phyloP scores from a whole-genome alignment of 2,888 invertebrate species.

The Acanthosepion esculentum region DNA sequence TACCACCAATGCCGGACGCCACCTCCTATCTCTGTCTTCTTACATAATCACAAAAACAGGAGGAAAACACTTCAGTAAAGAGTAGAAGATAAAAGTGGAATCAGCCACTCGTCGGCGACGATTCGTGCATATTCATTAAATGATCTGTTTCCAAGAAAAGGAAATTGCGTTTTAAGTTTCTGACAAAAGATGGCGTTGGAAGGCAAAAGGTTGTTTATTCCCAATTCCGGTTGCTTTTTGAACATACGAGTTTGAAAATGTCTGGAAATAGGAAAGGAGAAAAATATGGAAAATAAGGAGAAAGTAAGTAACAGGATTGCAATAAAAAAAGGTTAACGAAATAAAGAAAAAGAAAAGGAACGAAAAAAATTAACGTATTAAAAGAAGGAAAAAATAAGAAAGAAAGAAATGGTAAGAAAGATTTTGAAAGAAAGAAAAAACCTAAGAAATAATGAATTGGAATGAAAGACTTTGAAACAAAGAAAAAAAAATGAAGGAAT shows the following conservation, averaged over 20 bases:
- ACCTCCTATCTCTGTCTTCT: background rate
- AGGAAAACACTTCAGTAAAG: background rate
- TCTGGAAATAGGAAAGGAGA: background rate
- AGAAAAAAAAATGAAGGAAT: background rate
- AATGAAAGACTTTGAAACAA: too few relatives aligned
- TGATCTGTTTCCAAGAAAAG: background rate
- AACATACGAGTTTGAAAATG: background rate
- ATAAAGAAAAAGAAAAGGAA: background rate
- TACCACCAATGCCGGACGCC: background rate
- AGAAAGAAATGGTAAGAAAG: background rate
- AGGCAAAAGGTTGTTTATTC: background rate
- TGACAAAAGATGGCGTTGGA: background rate
- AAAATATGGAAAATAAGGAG: background rate
- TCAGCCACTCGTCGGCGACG: background rate
- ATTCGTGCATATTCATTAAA: background rate
- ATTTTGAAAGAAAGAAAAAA: background rate
- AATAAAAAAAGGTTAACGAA: background rate
- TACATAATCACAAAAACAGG: background rate
- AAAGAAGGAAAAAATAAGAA: background rate
- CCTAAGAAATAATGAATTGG: background rate
- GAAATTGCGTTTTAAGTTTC: slow-evolving; percentile 33
- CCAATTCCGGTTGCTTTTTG: background rate
- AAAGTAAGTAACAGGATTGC: background rate
- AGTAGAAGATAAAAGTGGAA: background rate
- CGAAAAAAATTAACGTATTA: background rate